Evolutionary conservation across 2,888 invertebrate genomes (phyloP).

Genomic region (Antitype chi): DNA sequence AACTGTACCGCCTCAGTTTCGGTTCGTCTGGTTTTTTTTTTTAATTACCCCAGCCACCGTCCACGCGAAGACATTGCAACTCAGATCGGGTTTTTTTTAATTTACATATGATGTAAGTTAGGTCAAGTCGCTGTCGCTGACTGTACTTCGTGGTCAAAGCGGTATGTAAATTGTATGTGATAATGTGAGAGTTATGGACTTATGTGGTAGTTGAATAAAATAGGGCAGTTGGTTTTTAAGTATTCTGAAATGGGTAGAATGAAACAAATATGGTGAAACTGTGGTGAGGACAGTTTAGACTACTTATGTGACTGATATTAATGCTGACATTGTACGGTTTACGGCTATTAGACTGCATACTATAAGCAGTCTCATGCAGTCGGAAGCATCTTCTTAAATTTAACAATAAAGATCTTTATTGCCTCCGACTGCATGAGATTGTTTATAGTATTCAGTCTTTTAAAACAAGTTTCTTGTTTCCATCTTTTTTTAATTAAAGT

Average conservation of each 20-base stretch:
- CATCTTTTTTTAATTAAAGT: no score
- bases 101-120: background rate
- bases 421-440: no score
- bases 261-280: background rate
- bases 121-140: conserved; percentile 14
- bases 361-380: no score
- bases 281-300: conserved; percentile 4
- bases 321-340: no score
- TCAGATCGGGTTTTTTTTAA: conserved; percentile 43
- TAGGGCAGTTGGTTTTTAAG: background rate
- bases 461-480: no score
- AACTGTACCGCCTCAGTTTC: conserved; percentile 87
- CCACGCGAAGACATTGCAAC: conserved; percentile 69
- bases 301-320: background rate
- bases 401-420: no score
- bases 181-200: conserved; percentile 7
- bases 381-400: no score
- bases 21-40: conserved; percentile 78
- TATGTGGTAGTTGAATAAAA: background rate
- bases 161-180: conserved; percentile 39
- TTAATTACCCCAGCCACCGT: conserved; percentile 77
- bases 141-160: conserved; percentile 24
- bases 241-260: background rate
- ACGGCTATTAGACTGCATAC: no score
- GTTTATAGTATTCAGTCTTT: no score